A percentile compares a stretch with the other conserved stretches of the same genome.
Evolutionary conservation across 2,888 invertebrate species (phyloP).

Genomic region (Ormyrus labotus): DNA sequence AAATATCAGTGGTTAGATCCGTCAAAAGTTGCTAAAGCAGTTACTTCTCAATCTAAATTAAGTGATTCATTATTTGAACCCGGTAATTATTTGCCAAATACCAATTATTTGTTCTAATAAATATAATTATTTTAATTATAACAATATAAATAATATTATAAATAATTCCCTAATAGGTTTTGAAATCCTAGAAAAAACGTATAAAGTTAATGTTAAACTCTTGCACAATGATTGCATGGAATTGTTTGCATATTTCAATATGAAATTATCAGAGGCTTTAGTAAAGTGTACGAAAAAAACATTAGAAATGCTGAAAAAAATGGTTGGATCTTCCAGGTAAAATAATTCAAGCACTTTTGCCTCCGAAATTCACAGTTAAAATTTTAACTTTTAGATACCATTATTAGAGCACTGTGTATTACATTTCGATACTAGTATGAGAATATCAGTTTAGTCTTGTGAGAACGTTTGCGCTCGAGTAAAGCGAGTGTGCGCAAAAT

Average conservation of each 20-base stretch:
- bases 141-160: neutral
- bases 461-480: no score
- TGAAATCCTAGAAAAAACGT: conserved; percentile 80
- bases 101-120: neutral
- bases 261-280: conserved; percentile 84
- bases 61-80: conserved; percentile 77
- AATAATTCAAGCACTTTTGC: neutral
- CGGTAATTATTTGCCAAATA: conserved; percentile 72
- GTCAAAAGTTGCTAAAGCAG: conserved; percentile 80
- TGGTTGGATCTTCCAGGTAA: conserved; percentile 73
- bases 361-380: no score
- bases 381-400: no score
- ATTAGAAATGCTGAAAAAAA: conserved; percentile 83
- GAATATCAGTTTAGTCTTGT: no score
- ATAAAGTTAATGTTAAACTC: conserved; percentile 78
- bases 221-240: conserved; percentile 87
- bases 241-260: conserved; percentile 87
- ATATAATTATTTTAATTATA: neutral
- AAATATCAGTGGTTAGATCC: conserved; percentile 82
- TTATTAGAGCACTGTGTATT: no score
- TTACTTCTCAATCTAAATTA: conserved; percentile 79
- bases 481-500: no score
- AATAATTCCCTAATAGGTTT: conserved; percentile 77
- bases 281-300: conserved; percentile 86
- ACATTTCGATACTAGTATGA: no score